A percentile compares a stretch with the other conserved stretches of the same genome.
These are phyloP conservation scores for Cynopterus sphinx DNA, from an alignment of 2,797 vertebrate species.

Conservation along the genomic window DNA sequence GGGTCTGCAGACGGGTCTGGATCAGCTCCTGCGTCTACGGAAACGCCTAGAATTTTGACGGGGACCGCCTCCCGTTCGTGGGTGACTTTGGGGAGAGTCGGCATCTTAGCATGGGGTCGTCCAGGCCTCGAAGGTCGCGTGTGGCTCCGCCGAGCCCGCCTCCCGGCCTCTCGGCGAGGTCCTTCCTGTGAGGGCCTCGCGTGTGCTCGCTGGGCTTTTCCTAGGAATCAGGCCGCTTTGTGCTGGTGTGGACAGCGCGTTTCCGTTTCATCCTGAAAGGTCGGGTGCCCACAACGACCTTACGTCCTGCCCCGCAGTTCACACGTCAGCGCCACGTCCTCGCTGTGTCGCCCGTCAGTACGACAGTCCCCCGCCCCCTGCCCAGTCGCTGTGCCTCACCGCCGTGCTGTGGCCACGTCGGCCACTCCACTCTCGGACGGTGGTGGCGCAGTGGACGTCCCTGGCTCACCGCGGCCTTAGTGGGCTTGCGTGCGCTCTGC, in stretches of 20 bases:
- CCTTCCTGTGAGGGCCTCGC: too few relatives aligned
- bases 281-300: background rate
- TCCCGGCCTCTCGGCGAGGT: too few relatives aligned
- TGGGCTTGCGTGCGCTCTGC: too few relatives aligned
- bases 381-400: background rate
- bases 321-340: rapidly evolving
- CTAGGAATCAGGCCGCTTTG: rapidly evolving
- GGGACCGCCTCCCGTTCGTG: rapidly evolving
- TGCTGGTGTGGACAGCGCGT: rapidly evolving
- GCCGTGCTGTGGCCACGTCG: rapidly evolving
- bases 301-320: rapidly evolving
- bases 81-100: background rate
- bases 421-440: rapidly evolving
- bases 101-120: too few relatives aligned
- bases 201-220: background rate
- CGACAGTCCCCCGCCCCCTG: rapidly evolving
- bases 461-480: too few relatives aligned
- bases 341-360: rapidly evolving
- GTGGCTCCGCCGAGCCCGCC: too few relatives aligned
- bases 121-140: too few relatives aligned
- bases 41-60: background rate
- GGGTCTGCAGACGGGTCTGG: too few relatives aligned
- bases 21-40: background rate
- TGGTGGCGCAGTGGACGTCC: background rate
- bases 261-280: background rate